Conservation (phyloP, 1,140 invertebrate species). For the Pseudachorutes palmiensis region DNA sequence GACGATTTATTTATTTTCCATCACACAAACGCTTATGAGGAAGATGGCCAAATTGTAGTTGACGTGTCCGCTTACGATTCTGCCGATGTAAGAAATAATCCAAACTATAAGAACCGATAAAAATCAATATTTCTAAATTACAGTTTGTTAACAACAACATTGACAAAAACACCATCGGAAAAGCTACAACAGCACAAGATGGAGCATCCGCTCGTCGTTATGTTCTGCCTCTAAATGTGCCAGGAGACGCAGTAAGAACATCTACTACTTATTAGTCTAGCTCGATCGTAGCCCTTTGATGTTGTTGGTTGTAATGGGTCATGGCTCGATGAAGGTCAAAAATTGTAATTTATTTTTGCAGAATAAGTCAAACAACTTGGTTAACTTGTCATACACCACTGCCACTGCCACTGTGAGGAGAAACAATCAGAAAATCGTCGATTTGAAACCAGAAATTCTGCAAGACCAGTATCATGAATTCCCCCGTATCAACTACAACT, state of each 20-base stretch:
- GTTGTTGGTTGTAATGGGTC: not conserved
- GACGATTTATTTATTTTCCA: conserved; percentile 50
- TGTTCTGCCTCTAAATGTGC: conserved; percentile 17
- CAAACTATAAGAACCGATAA: not conserved
- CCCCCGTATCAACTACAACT: conserved; percentile 44
- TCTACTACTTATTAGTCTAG: not conserved
- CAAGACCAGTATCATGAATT: conserved; percentile 38
- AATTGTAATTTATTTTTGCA: not conserved
- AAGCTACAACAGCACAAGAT: not conserved
- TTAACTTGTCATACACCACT: conserved; percentile 26
- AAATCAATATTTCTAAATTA: not conserved
- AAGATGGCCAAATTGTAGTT: conserved; percentile 42
- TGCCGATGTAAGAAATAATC: not conserved
- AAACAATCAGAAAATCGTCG: conserved; percentile 13
- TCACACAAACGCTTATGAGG: conserved; percentile 50
- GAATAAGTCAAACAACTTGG: not conserved
- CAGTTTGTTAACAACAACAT: not conserved
- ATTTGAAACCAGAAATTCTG: conserved; percentile 15
- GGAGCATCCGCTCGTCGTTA: conserved; percentile 23
- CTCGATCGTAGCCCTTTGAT: not conserved
- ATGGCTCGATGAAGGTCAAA: not conserved
- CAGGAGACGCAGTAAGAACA: not conserved
- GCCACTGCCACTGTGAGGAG: conserved; percentile 12
- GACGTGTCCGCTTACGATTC: conserved; percentile 33
- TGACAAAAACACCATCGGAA: not conserved